Percentiles rank a stretch among this genome's conserved stretches.
Evolutionary conservation across 1,140 invertebrate species (phyloP).

Genomic region (Manduca sexta): DNA sequence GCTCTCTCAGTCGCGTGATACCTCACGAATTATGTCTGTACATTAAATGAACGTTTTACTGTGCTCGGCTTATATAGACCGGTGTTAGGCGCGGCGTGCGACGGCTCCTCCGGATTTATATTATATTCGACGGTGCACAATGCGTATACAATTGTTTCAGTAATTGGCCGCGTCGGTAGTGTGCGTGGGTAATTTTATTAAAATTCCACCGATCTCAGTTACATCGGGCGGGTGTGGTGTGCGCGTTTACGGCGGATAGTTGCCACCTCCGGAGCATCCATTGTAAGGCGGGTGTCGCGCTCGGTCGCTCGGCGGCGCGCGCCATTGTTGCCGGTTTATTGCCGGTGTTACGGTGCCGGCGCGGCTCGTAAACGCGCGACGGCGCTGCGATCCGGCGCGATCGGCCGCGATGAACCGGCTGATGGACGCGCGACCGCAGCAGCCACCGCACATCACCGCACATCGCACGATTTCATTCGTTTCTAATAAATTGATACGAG

Average conservation of each 20-base stretch:
- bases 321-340: slow-evolving; percentile 71
- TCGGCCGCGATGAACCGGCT: slow-evolving; percentile 18
- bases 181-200: slow-evolving; percentile 6
- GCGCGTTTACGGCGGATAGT: slow-evolving; percentile 22
- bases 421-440: slow-evolving; percentile 62
- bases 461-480: slow-evolving; percentile 65
- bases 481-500: slow-evolving; percentile 71
- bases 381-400: slow-evolving; percentile 51
- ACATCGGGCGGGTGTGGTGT: not conserved
- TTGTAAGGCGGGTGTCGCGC: slow-evolving; percentile 44
- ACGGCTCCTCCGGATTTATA: slow-evolving; percentile 6
- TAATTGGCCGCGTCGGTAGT: slow-evolving; percentile 8
- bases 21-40: too few species aligned
- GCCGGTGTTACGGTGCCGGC: slow-evolving; percentile 63
- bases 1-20: not conserved
- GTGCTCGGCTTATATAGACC: slow-evolving; percentile 1
- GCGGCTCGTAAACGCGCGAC: slow-evolving; percentile 59
- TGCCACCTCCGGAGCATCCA: slow-evolving; percentile 66
- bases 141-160: slow-evolving; percentile 7
- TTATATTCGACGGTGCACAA: slow-evolving; percentile 1
- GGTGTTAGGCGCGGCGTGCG: too few species aligned
- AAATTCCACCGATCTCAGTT: slow-evolving; percentile 3
- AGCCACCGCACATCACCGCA: slow-evolving; percentile 57
- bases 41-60: slow-evolving; percentile 19
- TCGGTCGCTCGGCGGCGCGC: slow-evolving; percentile 65